Evolutionary conservation across 2,888 invertebrate species (phyloP).

Genomic region (Caradrina kadenii): DNA sequence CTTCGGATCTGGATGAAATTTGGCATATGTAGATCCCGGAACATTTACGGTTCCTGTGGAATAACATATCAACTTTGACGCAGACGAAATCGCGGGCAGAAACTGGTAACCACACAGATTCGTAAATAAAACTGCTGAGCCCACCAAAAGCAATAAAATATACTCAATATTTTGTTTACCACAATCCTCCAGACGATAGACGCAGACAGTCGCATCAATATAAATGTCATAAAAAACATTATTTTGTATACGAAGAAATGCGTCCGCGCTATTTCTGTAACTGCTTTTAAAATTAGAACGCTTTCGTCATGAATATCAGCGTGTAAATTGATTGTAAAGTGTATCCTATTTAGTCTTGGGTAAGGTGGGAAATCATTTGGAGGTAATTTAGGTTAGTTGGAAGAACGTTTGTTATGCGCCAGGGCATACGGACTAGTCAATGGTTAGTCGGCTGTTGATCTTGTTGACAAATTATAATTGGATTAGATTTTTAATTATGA

Average conservation of each 20-base stretch:
- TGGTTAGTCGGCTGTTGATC: slow-evolving; percentile 6
- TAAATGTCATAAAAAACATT: slow-evolving; percentile 62
- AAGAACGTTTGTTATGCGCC: slow-evolving; percentile 19
- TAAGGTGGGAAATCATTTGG: slow-evolving; percentile 38
- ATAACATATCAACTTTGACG: no score
- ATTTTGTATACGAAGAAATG: slow-evolving; percentile 55
- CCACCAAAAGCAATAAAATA: slow-evolving; percentile 1
- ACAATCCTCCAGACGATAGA: slow-evolving; percentile 40
- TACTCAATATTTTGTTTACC: background rate
- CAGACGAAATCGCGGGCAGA: no score
- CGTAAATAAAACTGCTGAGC: background rate
- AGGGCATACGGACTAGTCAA: slow-evolving; percentile 17
- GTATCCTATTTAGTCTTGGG: background rate
- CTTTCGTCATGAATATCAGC: slow-evolving; percentile 53
- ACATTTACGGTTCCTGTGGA: no score
- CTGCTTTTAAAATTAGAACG: slow-evolving; percentile 62
- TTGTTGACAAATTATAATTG: background rate
- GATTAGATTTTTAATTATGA: no score
- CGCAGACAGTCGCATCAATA: slow-evolving; percentile 48
- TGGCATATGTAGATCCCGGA: no score
- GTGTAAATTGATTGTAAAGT: slow-evolving; percentile 33
- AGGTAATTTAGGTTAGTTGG: slow-evolving; percentile 47
- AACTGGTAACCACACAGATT: no score
- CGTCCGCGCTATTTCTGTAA: slow-evolving; percentile 58
- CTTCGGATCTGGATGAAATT: no score